phyloP scores from a whole-genome alignment of 2,113 vertebrate species.

The Catharus minimus region DNA sequence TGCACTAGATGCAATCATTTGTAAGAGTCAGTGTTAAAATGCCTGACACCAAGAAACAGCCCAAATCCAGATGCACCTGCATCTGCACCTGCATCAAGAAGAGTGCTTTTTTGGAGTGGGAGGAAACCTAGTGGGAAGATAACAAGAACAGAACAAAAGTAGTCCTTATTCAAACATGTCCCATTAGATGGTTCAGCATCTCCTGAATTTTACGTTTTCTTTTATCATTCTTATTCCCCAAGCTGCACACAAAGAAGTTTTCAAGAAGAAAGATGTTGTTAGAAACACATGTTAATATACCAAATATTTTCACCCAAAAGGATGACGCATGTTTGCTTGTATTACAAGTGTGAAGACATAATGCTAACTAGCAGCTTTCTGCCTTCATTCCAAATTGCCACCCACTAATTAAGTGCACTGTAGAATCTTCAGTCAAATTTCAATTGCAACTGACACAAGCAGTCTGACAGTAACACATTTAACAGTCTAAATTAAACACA shows the following conservation, averaged over 20 bases:
- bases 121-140: background rate
- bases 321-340: background rate
- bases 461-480: constrained; percentile 7
- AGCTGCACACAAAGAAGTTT: background rate
- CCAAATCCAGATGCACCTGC: constrained; percentile 30
- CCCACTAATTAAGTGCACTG: constrained; percentile 32
- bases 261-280: background rate
- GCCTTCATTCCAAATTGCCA: background rate
- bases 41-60: background rate
- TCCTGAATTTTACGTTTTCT: background rate
- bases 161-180: background rate
- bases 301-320: background rate
- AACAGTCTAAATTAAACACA: constrained; percentile 14
- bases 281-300: background rate
- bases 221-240: background rate
- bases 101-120: background rate
- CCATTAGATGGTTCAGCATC: background rate
- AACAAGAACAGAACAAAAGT: constrained; percentile 2
- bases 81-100: background rate
- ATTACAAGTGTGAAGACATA: constrained; percentile 23
- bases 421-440: constrained; percentile 27
- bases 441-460: background rate
- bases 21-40: background rate
- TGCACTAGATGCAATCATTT: background rate
- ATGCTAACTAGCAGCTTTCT: constrained; percentile 12